These are phyloP conservation scores for Drosophila flavopinicola DNA, from an alignment of 2,888 invertebrate species.

Conservation along the genomic window DNA sequence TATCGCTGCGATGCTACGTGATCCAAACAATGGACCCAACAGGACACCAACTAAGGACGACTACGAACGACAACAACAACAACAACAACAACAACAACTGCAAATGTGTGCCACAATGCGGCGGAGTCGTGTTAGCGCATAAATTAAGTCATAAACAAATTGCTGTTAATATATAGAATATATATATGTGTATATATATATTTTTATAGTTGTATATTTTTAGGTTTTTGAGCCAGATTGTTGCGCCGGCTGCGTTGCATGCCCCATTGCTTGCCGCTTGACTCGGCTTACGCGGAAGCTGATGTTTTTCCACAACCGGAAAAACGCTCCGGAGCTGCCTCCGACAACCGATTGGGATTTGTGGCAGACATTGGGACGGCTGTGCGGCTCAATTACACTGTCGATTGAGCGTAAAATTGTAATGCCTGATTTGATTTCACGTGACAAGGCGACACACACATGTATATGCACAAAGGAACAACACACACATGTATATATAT, in stretches of 20 bases:
- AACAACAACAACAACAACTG: slow-evolving; percentile 14
- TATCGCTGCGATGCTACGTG: slow-evolving; percentile 68
- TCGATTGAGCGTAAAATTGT: slow-evolving; percentile 84
- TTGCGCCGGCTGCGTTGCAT: slow-evolving; percentile 69
- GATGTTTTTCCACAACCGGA: slow-evolving; percentile 64
- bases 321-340: slow-evolving; percentile 42
- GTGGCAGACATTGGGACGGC: slow-evolving; percentile 74
- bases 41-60: slow-evolving; percentile 52
- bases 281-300: slow-evolving; percentile 58
- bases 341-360: slow-evolving; percentile 68
- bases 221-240: slow-evolving; percentile 48
- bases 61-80: slow-evolving; percentile 23
- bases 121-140: slow-evolving; percentile 59
- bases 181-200: background rate
- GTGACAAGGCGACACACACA: slow-evolving; percentile 65
- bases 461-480: slow-evolving; percentile 19
- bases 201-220: slow-evolving; percentile 28
- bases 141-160: slow-evolving; percentile 66
- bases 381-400: slow-evolving; percentile 83
- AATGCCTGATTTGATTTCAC: slow-evolving; percentile 81
- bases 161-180: slow-evolving; percentile 43
- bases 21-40: slow-evolving; percentile 70
- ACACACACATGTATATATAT: background rate
- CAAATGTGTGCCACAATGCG: slow-evolving; percentile 57
- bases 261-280: slow-evolving; percentile 40